phyloP scores from a whole-genome alignment of 2,113 vertebrate genomes.

The Heterotis niloticus region DNA sequence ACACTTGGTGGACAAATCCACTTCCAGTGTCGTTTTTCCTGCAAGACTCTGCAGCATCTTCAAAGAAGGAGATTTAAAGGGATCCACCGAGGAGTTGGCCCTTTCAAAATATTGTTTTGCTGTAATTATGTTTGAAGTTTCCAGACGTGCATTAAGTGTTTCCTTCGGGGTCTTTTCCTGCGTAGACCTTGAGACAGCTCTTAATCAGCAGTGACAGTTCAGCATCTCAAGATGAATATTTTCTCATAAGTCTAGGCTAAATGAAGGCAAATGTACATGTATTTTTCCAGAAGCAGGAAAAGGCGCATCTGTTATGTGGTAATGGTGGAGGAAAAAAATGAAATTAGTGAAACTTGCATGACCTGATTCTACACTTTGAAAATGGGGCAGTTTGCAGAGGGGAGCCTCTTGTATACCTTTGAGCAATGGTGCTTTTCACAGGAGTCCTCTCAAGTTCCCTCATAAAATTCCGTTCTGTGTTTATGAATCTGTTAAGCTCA shows the following conservation, averaged over 20 bases:
- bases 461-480: not conserved
- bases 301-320: not conserved
- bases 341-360: not conserved
- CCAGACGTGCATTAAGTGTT: too few relatives aligned
- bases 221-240: not conserved
- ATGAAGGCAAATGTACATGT: not conserved
- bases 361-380: slow-evolving; percentile 11
- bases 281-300: not conserved
- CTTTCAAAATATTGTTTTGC: not conserved
- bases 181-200: too few relatives aligned
- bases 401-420: not conserved
- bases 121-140: not conserved
- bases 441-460: not conserved
- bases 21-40: too few relatives aligned
- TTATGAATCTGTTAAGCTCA: not conserved
- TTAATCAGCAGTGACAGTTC: not conserved
- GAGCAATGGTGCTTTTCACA: not conserved
- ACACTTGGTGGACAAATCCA: too few relatives aligned
- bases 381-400: not conserved
- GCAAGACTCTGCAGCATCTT: not conserved
- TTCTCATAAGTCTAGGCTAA: not conserved
- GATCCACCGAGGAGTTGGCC: not conserved
- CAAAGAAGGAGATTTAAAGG: not conserved
- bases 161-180: too few relatives aligned
- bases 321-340: not conserved